phyloP scores from a whole-genome alignment of 2,797 vertebrate species.

The Labeo calbasu region DNA sequence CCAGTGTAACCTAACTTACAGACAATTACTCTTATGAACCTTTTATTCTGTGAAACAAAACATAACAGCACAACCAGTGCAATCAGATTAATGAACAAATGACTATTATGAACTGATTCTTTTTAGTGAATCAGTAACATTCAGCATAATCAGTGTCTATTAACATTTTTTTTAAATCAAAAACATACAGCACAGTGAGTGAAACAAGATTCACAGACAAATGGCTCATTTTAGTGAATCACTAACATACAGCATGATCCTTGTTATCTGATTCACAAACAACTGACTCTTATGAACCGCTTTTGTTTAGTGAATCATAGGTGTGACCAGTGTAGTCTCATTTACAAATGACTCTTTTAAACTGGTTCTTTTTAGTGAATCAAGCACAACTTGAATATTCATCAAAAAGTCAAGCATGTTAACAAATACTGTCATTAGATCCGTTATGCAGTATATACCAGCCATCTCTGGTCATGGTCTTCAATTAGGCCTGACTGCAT shows the following conservation, averaged over 20 bases:
- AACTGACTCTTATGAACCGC: neutral
- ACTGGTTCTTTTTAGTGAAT: neutral
- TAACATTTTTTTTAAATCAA: neutral
- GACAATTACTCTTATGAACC: no score
- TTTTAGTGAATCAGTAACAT: neutral
- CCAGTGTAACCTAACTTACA: no score
- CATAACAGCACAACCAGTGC: no score
- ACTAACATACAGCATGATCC: no score
- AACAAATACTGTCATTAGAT: neutral
- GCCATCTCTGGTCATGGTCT: neutral
- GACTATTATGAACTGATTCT: neutral
- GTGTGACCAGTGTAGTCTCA: neutral
- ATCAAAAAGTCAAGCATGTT: neutral
- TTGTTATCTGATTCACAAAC: neutral
- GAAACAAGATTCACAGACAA: neutral
- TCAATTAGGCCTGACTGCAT: conserved; percentile 37
- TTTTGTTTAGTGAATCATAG: neutral
- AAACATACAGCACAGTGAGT: neutral
- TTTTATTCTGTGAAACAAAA: no score
- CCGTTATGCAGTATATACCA: neutral
- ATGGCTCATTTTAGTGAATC: neutral
- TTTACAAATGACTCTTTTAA: neutral
- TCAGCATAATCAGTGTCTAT: no score
- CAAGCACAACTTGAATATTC: neutral
- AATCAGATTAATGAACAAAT: no score